phyloP scores from a whole-genome alignment of 2,113 vertebrate genomes.

The Eidolon helvum region DNA sequence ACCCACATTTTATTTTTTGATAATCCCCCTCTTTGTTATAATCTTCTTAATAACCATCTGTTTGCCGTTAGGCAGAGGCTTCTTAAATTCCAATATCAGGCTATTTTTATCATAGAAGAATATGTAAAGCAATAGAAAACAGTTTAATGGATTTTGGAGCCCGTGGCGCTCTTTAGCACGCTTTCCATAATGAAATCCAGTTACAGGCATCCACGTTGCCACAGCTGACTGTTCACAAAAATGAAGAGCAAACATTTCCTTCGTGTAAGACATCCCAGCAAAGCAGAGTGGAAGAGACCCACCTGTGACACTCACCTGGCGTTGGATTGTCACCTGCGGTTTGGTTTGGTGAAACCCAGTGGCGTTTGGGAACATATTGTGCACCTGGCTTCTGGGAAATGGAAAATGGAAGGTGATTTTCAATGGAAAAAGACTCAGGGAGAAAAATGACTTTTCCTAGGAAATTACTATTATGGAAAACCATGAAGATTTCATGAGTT shows the following conservation, averaged over 20 bases:
- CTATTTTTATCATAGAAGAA: slow-evolving; percentile 87
- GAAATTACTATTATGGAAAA: neutral
- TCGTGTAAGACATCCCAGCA: slow-evolving; percentile 60
- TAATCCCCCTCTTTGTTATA: slow-evolving; percentile 85
- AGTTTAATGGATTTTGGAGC: slow-evolving; percentile 87
- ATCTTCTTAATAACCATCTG: slow-evolving; percentile 88
- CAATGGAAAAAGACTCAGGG: neutral
- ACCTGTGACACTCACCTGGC: neutral
- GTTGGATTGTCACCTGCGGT: neutral
- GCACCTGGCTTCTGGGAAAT: slow-evolving; percentile 29
- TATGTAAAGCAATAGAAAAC: slow-evolving; percentile 86
- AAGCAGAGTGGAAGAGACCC: slow-evolving; percentile 48
- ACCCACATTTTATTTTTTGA: slow-evolving; percentile 75
- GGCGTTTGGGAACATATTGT: neutral
- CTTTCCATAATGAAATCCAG: slow-evolving; percentile 89
- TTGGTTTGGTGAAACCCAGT: slow-evolving; percentile 16
- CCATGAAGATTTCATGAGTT: neutral
- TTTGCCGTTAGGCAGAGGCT: slow-evolving; percentile 85
- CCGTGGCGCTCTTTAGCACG: slow-evolving; percentile 81
- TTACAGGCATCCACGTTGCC: slow-evolving; percentile 80
- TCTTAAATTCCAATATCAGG: slow-evolving; percentile 86
- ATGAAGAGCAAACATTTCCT: slow-evolving; percentile 71
- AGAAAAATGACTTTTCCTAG: neutral
- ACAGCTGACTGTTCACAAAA: slow-evolving; percentile 81
- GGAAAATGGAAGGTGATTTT: slow-evolving; percentile 41